phyloP scores from a whole-genome alignment of 2,113 vertebrate species.

The Elephantulus edwardii region DNA sequence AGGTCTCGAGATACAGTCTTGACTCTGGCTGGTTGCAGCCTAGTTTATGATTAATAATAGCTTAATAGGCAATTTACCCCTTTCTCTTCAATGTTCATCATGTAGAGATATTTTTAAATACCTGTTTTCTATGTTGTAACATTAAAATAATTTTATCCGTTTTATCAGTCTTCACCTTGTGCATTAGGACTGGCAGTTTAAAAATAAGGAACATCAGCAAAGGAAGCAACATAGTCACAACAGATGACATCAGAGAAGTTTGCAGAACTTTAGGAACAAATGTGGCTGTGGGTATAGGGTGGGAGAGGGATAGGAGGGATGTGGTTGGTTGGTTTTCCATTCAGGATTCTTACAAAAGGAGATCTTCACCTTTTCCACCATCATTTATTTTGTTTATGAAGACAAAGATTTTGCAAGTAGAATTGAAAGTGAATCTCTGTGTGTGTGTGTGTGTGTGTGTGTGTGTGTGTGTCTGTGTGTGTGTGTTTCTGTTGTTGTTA shows the following conservation, averaged over 20 bases:
- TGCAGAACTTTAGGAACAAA: neutral
- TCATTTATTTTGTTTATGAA: neutral
- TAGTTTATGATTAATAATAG: neutral
- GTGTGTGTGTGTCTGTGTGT: no score
- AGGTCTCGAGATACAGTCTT: neutral
- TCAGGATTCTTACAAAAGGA: neutral
- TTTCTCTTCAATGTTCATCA: neutral
- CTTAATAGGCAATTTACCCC: conserved; percentile 34
- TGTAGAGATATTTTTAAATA: neutral
- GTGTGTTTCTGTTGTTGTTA: neutral
- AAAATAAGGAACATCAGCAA: neutral
- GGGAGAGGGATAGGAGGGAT: neutral
- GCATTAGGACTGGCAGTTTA: neutral
- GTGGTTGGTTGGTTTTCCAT: neutral
- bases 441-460: no score
- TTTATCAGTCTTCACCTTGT: conserved; percentile 11
- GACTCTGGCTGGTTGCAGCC: neutral
- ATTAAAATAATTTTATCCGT: neutral
- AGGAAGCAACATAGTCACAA: neutral
- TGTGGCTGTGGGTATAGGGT: neutral
- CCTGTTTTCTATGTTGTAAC: neutral
- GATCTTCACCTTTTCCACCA: neutral
- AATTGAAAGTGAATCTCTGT: neutral
- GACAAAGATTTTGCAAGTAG: neutral
- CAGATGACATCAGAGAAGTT: neutral